Evolutionary conservation across 1,140 invertebrate species (phyloP).

Genomic region (Metopolophium dirhodum): DNA sequence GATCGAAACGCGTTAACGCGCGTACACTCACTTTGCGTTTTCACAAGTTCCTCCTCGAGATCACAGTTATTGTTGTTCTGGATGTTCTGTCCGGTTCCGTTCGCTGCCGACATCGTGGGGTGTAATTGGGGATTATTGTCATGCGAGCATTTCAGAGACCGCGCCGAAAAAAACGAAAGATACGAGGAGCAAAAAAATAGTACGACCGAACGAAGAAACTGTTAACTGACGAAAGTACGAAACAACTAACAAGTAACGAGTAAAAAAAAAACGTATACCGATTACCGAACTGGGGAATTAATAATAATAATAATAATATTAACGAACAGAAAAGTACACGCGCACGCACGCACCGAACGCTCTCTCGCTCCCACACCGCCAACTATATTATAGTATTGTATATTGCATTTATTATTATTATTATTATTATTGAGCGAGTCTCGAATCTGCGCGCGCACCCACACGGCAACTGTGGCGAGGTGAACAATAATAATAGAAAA

Average conservation of each 20-base stretch:
- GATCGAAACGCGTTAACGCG: neutral
- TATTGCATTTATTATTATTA: neutral
- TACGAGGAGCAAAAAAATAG: neutral
- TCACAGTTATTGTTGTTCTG: neutral
- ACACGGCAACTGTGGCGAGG: neutral
- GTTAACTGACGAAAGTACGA: neutral
- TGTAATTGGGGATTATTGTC: neutral
- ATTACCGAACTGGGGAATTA: neutral
- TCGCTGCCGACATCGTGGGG: conserved; percentile 6
- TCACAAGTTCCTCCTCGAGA: conserved; percentile 9
- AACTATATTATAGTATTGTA: neutral
- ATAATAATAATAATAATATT: conserved; percentile 11
- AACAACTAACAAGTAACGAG: neutral
- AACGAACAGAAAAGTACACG: neutral
- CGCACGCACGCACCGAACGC: conserved; percentile 9
- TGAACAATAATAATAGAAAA: conserved; percentile 18
- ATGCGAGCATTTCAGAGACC: neutral
- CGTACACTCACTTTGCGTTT: conserved; percentile 37
- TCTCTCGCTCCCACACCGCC: neutral
- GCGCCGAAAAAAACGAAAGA: too few species aligned
- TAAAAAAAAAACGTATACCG: neutral
- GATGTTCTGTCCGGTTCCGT: conserved; percentile 22
- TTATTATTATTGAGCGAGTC: conserved; percentile 1
- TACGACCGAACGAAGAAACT: neutral
- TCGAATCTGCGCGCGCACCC: too few species aligned